Percentiles rank a stretch among this genome's conserved stretches.
These are phyloP conservation scores for Protophormia terraenovae DNA, from an alignment of 2,888 invertebrate genomes.

Conservation along the genomic window DNA sequence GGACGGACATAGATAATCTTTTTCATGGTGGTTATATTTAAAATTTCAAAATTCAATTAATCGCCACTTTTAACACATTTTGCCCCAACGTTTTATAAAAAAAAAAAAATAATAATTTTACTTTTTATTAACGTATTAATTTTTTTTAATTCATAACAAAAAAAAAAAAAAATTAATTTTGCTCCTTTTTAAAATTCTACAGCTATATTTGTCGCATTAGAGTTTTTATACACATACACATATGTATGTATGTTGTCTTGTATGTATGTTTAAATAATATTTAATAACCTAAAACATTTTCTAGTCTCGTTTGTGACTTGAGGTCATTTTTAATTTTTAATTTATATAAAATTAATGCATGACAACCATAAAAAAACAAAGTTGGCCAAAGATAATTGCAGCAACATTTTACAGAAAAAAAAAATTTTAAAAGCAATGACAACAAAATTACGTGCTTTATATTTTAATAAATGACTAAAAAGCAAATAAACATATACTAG, in stretches of 20 bases:
- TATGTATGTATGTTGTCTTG: too few relatives aligned
- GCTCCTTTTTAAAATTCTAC: background rate
- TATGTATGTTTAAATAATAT: background rate
- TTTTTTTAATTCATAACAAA: too few relatives aligned
- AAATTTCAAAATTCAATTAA: too few relatives aligned
- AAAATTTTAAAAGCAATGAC: background rate
- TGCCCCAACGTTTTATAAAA: too few relatives aligned
- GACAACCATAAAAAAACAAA: background rate
- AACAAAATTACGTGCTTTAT: background rate
- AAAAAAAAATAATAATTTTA: too few relatives aligned
- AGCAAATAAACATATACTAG: slow-evolving; percentile 5
- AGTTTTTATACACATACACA: too few relatives aligned
- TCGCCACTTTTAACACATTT: too few relatives aligned
- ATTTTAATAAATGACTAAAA: background rate
- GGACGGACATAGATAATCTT: too few relatives aligned
- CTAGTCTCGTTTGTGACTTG: background rate
- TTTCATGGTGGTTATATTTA: too few relatives aligned
- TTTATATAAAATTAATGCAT: background rate
- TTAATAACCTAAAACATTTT: background rate
- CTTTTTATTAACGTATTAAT: too few relatives aligned
- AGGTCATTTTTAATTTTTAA: background rate
- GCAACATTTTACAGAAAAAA: background rate
- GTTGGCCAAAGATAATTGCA: background rate
- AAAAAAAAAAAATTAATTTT: too few relatives aligned
- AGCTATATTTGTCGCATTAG: background rate